Percentiles rank a stretch among this genome's conserved stretches.
phyloP scores from a whole-genome alignment of 2,888 invertebrate genomes.

The Mesoligia furuncula region DNA sequence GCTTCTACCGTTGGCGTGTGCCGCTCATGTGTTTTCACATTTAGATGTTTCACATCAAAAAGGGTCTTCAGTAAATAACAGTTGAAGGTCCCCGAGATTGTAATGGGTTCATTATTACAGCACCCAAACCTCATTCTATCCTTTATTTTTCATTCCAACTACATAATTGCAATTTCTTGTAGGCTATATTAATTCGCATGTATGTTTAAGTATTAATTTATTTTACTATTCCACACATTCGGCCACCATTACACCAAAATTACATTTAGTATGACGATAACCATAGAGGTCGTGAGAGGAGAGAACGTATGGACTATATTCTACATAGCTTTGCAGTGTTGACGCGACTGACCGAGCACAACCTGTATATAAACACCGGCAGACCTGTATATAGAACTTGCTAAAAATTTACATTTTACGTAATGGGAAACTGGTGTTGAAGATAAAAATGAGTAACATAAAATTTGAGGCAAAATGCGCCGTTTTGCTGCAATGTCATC shows the following conservation, averaged over 20 bases:
- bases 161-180: conserved; percentile 13
- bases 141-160: neutral
- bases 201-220: neutral
- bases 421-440: neutral
- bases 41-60: neutral
- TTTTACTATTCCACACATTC: conserved; percentile 20
- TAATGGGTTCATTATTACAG: too few species aligned
- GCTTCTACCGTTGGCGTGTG: too few species aligned
- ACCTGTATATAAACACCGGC: conserved; percentile 76
- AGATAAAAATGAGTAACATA: neutral
- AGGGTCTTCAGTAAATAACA: neutral
- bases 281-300: conserved; percentile 39
- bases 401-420: conserved; percentile 12
- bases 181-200: conserved; percentile 36
- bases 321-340: conserved; percentile 54
- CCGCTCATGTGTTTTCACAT: neutral
- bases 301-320: conserved; percentile 74
- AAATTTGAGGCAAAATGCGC: neutral
- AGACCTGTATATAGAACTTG: conserved; percentile 66
- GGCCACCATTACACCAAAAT: conserved; percentile 22
- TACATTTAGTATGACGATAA: neutral
- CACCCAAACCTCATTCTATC: neutral
- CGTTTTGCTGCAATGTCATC: conserved; percentile 23
- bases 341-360: conserved; percentile 57
- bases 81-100: too few species aligned